Percentiles rank a stretch among this genome's conserved stretches.
These are phyloP conservation scores for Acanthurus lineatus DNA, from an alignment of 2,797 vertebrate genomes.

Conservation along the genomic window DNA sequence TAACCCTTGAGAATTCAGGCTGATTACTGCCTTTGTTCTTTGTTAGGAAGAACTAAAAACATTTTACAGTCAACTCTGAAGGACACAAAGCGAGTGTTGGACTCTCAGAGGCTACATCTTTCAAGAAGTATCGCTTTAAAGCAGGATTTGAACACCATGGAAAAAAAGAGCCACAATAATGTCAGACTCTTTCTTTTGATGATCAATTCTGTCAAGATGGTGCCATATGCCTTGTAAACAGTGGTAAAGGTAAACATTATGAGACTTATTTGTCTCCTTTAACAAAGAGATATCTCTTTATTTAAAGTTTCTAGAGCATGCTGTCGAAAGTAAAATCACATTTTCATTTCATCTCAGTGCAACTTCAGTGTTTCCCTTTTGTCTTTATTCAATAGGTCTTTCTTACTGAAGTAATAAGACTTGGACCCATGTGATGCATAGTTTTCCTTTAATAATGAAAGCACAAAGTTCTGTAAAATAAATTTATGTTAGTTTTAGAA, in stretches of 20 bases:
- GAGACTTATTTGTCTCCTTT: background rate
- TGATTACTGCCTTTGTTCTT: background rate
- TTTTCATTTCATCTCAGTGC: constrained; percentile 60
- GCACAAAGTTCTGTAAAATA: too few relatives aligned
- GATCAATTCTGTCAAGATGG: background rate
- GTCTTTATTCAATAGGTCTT: background rate
- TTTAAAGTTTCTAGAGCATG: constrained; percentile 29
- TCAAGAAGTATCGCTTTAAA: background rate
- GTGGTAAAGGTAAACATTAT: background rate
- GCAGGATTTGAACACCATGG: background rate
- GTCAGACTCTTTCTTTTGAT: background rate
- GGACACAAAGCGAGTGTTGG: background rate
- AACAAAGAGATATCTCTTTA: constrained; percentile 8
- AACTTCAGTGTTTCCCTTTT: constrained; percentile 65
- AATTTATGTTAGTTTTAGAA: too few relatives aligned
- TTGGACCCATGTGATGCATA: background rate
- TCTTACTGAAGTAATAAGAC: background rate
- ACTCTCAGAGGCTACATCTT: background rate
- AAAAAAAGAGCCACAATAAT: background rate
- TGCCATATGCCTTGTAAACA: constrained; percentile 20
- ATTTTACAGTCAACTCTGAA: background rate
- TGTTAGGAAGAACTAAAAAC: background rate
- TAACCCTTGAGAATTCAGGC: background rate
- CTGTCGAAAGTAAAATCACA: constrained; percentile 29
- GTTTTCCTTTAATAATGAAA: too few relatives aligned